A percentile compares a stretch with the other conserved stretches of the same genome.
Evolutionary conservation across 2,888 invertebrate genomes (phyloP).

Genomic region (Choreutis nemorana): DNA sequence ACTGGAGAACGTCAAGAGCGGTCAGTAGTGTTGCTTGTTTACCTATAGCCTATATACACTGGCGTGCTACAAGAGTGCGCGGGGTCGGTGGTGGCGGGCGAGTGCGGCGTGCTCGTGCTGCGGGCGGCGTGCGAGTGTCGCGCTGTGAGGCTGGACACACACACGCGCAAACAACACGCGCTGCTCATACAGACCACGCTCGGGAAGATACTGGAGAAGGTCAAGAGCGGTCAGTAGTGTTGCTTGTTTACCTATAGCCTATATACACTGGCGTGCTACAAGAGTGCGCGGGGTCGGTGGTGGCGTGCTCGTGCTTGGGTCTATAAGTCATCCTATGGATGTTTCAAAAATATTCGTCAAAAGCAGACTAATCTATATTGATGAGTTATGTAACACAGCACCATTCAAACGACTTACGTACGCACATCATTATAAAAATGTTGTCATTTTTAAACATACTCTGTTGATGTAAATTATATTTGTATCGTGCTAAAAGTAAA

Average conservation of each 20-base stretch:
- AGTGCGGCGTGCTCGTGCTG: conserved; percentile 76
- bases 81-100: conserved; percentile 63
- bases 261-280: too few species aligned
- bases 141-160: conserved; percentile 70
- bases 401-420: conserved; percentile 8
- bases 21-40: too few species aligned
- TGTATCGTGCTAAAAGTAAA: neutral
- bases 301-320: too few species aligned
- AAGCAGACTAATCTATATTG: too few species aligned
- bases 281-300: too few species aligned
- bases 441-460: too few species aligned
- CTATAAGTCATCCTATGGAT: too few species aligned
- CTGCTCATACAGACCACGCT: conserved; percentile 86
- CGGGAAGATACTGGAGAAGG: conserved; percentile 88
- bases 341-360: too few species aligned
- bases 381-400: too few species aligned
- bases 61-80: conserved; percentile 89
- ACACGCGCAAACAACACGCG: conserved; percentile 78
- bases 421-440: conserved; percentile 11
- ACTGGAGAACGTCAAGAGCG: conserved; percentile 88
- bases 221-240: conserved; percentile 79
- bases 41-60: too few species aligned
- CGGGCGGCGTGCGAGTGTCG: conserved; percentile 82
- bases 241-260: too few species aligned
- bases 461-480: too few species aligned